These are phyloP conservation scores for Lutra lutra DNA, from an alignment of 2,797 vertebrate species.

Conservation along the genomic window DNA sequence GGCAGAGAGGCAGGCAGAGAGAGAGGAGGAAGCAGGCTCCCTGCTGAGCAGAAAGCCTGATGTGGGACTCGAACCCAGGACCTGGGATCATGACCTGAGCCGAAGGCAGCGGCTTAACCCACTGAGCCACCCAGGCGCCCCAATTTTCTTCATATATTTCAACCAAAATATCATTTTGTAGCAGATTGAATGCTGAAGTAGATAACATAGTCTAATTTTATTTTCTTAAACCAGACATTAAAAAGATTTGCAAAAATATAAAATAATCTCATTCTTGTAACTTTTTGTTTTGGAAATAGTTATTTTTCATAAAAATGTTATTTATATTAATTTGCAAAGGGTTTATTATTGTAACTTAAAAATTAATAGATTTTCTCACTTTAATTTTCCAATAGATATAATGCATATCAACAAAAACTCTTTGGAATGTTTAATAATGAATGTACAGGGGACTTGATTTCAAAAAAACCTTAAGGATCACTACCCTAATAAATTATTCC, in stretches of 20 bases:
- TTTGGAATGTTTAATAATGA: background rate
- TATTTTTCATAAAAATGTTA: background rate
- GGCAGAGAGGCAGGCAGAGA: no score
- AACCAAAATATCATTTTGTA: background rate
- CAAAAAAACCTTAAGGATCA: background rate
- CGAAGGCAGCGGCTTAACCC: no score
- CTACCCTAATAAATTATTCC: background rate
- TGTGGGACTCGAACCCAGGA: no score
- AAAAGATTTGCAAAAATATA: slow-evolving; percentile 20
- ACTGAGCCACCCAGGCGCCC: no score
- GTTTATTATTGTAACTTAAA: background rate
- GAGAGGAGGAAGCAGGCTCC: no score
- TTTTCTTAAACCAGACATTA: background rate
- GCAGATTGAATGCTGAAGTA: background rate
- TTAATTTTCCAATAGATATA: background rate
- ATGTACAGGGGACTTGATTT: background rate
- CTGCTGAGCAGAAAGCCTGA: no score
- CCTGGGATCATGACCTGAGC: no score
- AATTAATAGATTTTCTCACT: background rate
- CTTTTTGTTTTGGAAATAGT: slow-evolving; percentile 28
- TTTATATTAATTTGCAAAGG: background rate
- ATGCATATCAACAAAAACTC: background rate
- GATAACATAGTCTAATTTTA: background rate
- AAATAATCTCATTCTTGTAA: background rate
- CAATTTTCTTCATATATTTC: slow-evolving; percentile 19